Base-by-base conservation (phyloP, 2,113 vertebrate species). In the Mugil cephalus region DNA sequence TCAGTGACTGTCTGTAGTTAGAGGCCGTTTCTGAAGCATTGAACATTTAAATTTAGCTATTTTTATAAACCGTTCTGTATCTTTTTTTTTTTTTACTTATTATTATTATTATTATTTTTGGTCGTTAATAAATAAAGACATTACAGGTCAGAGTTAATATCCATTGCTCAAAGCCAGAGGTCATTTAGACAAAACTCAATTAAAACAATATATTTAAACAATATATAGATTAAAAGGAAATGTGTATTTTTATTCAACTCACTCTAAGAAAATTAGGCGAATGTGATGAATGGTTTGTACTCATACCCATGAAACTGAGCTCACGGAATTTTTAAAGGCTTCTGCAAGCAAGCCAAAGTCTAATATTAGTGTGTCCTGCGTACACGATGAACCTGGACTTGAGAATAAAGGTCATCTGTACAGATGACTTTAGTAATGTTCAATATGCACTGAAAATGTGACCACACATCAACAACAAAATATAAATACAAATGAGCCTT, bases 351-450 rank as follows among this genome's bases (percentile, higher is more conserved):
- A 61, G 4, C 3, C 52, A 69, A 50, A 61, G 59, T 14, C 34
- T 30, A 36, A 2, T 6, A 3, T 30, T 17, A 40, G 14, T 13
- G 19, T 75, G 51, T 1, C 15, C 10, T 39, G 11, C 65, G 21
- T 11, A 4, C 55, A 43, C 68, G 83, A 61, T 43, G 38, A 58
- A 69, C 39, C 24, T 79, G 79, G 63, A 86, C 86, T 86, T 87
- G 83, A 64, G 10, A 47, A 30, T 46, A 45, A 45, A 63, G 13
- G 30, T 51, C 30, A 51, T 63, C 4, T n/a, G n/a, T n/a, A n/a
- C 50, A 13, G 42, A 14, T 11, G 52, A 64, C 1, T 38, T 11
- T 6, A 30, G 14, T 18, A 54, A 54, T 43, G 17, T 53, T 43
- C 17, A 7, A 39, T 30, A 30, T 30, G 8, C 3, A 8, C 47